A percentile compares a stretch with the other conserved stretches of the same genome.
Evolutionary conservation across 2,888 invertebrate species (phyloP).

Genomic region (Xanthorhoe spadicearia): DNA sequence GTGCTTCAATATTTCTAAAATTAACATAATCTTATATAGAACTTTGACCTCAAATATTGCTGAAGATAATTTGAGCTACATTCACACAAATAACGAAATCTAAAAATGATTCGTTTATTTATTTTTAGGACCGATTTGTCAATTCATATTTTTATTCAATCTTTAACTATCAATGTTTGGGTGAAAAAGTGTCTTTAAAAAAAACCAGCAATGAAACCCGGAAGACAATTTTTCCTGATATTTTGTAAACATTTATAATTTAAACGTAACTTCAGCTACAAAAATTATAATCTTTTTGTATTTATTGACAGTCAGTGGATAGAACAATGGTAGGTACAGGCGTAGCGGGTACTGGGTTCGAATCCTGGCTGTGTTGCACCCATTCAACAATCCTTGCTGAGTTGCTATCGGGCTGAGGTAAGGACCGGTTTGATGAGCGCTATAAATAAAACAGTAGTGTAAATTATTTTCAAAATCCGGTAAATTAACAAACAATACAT

Average conservation of each 20-base stretch:
- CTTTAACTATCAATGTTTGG: no score
- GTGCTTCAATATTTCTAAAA: not conserved
- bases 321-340: conserved; percentile 68
- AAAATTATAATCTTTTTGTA: not conserved
- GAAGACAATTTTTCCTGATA: no score
- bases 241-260: no score
- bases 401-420: conserved; percentile 28
- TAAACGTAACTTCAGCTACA: no score
- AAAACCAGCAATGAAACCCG: no score
- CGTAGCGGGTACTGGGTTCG: conserved; percentile 35
- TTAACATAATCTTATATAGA: conserved; percentile 13
- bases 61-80: conserved; percentile 47
- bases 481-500: no score
- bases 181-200: no score
- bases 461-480: not conserved
- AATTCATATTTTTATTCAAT: no score
- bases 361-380: conserved; percentile 27
- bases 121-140: no score
- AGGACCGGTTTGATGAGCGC: conserved; percentile 31
- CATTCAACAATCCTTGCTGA: conserved; percentile 16
- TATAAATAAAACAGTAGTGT: conserved; percentile 8
- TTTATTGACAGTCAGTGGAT: conserved; percentile 51
- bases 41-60: conserved; percentile 41
- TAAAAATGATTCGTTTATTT: no score
- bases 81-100: conserved; percentile 9